Evolutionary conservation across 2,113 vertebrate genomes (phyloP).

Genomic region (Anthoscopus minutus): DNA sequence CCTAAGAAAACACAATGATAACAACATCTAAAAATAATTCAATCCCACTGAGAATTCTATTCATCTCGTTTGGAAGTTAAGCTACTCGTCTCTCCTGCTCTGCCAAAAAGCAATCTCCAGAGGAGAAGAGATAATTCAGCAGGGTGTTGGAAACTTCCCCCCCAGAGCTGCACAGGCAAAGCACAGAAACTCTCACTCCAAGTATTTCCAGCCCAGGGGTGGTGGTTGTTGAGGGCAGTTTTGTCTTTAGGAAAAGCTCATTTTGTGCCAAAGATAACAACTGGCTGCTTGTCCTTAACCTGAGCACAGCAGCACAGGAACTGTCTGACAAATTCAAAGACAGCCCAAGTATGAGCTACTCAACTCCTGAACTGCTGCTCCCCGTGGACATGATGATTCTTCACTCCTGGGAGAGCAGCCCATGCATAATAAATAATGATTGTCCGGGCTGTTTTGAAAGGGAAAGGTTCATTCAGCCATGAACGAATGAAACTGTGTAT

Average conservation of each 20-base stretch:
- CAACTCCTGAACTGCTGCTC: neutral
- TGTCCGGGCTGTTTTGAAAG: neutral
- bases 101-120: neutral
- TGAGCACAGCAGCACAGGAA: neutral
- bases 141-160: neutral
- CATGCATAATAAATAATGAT: neutral
- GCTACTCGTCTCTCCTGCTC: neutral
- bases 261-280: neutral
- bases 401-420: neutral
- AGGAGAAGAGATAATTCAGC: neutral
- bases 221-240: neutral
- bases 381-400: fast-evolving
- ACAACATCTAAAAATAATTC: neutral
- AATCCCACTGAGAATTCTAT: neutral
- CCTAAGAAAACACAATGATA: neutral
- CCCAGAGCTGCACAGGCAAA: neutral
- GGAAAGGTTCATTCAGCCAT: neutral
- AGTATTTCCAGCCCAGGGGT: neutral
- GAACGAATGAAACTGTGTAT: neutral
- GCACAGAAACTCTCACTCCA: neutral
- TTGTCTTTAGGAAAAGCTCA: neutral
- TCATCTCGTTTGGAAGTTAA: neutral
- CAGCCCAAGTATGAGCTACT: neutral
- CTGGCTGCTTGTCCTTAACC: neutral
- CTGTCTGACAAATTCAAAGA: neutral